phyloP scores from a whole-genome alignment of 2,113 vertebrate genomes.

The Hippocampus comes region DNA sequence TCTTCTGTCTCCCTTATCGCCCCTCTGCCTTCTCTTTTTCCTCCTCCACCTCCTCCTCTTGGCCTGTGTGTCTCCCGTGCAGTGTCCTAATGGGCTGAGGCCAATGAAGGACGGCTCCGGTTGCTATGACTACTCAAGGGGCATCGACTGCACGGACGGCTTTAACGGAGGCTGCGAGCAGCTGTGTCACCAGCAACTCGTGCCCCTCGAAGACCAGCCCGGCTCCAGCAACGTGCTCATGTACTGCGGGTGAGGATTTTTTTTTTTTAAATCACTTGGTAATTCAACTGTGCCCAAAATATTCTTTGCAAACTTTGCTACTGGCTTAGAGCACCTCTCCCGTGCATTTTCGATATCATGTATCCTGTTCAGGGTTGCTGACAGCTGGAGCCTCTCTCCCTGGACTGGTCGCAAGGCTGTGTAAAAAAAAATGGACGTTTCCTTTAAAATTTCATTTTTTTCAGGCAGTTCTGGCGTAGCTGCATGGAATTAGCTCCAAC shows the following conservation, averaged over 20 bases:
- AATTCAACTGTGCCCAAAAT: not conserved
- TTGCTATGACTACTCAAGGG: constrained; percentile 95
- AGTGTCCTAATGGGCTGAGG: constrained; percentile 91
- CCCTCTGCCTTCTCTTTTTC: constrained; percentile 21
- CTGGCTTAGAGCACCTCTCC: not conserved
- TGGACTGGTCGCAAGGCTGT: not conserved
- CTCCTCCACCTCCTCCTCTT: constrained; percentile 22
- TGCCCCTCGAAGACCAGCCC: constrained; percentile 84
- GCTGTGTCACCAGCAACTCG: constrained; percentile 92
- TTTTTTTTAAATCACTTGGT: no score
- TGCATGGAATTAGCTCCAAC: not conserved
- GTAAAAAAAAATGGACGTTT: not conserved
- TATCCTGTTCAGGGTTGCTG: not conserved
- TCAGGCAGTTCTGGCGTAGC: not conserved
- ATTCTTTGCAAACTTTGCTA: not conserved
- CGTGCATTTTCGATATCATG: not conserved
- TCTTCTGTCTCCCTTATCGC: constrained; percentile 18
- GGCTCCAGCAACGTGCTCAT: constrained; percentile 92
- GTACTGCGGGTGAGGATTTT: constrained; percentile 91
- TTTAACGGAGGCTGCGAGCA: constrained; percentile 97
- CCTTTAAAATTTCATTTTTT: not conserved
- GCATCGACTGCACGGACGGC: constrained; percentile 95
- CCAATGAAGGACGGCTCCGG: constrained; percentile 98
- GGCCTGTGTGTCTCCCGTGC: constrained; percentile 23
- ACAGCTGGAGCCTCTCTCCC: not conserved